Percentiles rank a stretch among this genome's conserved stretches.
Conservation (phyloP, 2,888 invertebrate species). For the Vannuccia rotundouncinata region DNA sequence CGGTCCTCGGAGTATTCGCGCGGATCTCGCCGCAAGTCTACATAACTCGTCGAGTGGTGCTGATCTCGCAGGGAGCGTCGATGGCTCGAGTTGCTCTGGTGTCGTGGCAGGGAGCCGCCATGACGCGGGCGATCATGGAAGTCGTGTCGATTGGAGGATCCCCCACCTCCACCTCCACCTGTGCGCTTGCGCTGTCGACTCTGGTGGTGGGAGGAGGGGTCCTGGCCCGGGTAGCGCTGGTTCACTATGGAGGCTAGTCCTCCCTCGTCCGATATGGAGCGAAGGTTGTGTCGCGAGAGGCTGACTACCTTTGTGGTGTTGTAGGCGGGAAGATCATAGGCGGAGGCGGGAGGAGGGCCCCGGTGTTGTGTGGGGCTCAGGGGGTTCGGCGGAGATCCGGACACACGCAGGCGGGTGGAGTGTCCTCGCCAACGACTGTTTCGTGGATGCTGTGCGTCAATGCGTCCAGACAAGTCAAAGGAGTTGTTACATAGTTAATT, state of each 20-base stretch:
- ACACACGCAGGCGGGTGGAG: background rate
- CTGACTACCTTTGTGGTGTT: background rate
- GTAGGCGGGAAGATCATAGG: too few relatives aligned
- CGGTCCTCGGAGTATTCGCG: background rate
- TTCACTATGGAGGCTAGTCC: too few relatives aligned
- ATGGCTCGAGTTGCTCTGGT: background rate
- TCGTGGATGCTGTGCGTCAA: background rate
- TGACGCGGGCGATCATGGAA: background rate
- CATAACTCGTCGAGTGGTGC: slow-evolving; percentile 12
- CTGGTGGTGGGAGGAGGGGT: background rate
- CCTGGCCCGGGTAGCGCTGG: background rate
- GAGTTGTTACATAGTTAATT: too few relatives aligned
- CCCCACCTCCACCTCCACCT: background rate
- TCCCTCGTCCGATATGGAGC: background rate
- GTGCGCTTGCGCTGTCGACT: background rate
- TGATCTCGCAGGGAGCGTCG: background rate
- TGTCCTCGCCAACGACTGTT: background rate
- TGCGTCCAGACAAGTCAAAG: too few relatives aligned
- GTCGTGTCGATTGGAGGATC: background rate
- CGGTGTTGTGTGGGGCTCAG: background rate
- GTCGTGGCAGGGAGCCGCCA: background rate
- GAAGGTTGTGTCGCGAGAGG: background rate
- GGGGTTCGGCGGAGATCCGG: background rate
- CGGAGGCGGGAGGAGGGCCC: background rate
- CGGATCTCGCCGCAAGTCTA: background rate